A percentile compares a stretch with the other conserved stretches of the same genome.
Conservation (phyloP, 2,113 vertebrate genomes). For the Chaetops frenatus region DNA sequence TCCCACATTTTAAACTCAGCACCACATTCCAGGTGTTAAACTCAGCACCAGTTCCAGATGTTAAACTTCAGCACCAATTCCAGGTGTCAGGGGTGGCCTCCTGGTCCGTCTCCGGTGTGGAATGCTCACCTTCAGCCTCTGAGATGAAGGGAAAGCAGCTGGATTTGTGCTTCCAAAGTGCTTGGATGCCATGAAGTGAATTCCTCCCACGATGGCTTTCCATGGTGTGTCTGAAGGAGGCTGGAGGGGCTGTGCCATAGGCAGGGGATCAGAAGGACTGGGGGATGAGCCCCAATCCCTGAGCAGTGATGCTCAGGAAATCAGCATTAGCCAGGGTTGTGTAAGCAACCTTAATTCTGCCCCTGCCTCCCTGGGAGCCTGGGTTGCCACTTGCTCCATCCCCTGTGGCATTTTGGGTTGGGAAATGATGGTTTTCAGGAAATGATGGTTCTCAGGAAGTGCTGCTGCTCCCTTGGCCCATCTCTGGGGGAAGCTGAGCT, state of each 20-base stretch:
- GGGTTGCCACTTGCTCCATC: rapidly evolving
- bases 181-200: not conserved
- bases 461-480: rapidly evolving
- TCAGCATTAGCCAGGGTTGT: not conserved
- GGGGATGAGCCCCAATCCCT: not conserved
- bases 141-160: not conserved
- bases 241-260: not conserved
- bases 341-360: not conserved
- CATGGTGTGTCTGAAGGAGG: not conserved
- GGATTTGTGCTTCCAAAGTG: not conserved
- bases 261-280: not conserved
- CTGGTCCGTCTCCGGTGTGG: rapidly evolving
- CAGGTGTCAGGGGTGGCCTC: not conserved
- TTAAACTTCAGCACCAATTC: not conserved
- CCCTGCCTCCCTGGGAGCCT: not conserved
- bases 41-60: not conserved
- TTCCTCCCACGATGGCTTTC: not conserved
- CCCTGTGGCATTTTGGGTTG: not conserved
- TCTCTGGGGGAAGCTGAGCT: not conserved
- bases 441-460: not conserved
- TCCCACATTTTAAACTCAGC: not conserved
- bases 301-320: not conserved
- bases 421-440: not conserved
- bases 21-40: not conserved
- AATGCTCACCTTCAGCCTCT: not conserved